Evolutionary conservation across 2,888 invertebrate species (phyloP).

Genomic region (Acrocera orbiculus): DNA sequence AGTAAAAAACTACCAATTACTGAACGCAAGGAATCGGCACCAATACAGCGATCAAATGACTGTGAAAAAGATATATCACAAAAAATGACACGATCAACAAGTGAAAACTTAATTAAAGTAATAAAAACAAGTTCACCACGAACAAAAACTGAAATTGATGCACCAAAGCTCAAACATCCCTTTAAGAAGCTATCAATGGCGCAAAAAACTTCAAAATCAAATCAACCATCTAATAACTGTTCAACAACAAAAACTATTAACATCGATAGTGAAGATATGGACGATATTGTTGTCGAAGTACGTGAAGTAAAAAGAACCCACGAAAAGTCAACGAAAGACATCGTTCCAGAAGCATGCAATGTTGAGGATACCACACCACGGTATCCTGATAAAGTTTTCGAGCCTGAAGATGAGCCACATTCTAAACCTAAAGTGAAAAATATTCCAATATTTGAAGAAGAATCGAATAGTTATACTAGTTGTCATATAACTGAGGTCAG

Average conservation of each 20-base stretch:
- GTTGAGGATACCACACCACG: conserved; percentile 43
- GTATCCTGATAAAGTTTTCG: conserved; percentile 55
- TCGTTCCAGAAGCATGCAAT: conserved; percentile 44
- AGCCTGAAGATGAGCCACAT: conserved; percentile 49
- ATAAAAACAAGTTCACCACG: conserved; percentile 29
- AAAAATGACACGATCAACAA: conserved; percentile 38
- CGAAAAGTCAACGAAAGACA: conserved; percentile 55
- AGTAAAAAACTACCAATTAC: conserved; percentile 25
- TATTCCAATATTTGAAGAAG: conserved; percentile 40
- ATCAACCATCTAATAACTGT: conserved; percentile 29
- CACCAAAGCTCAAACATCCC: no score
- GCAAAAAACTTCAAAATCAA: no score
- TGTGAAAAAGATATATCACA: conserved; percentile 26
- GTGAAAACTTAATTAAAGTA: conserved; percentile 39
- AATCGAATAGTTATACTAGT: conserved; percentile 27
- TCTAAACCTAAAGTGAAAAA: conserved; percentile 31
- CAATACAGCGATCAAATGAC: conserved; percentile 30
- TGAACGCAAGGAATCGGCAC: conserved; percentile 29
- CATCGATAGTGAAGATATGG: conserved; percentile 34
- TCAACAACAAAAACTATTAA: conserved; percentile 38
- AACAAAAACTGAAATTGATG: conserved; percentile 18
- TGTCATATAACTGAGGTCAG: conserved; percentile 37
- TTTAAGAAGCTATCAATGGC: no score
- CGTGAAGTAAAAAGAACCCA: conserved; percentile 57
- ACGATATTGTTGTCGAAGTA: conserved; percentile 48